phyloP scores from a whole-genome alignment of 2,888 invertebrate species.

The Drosophila falleni region DNA sequence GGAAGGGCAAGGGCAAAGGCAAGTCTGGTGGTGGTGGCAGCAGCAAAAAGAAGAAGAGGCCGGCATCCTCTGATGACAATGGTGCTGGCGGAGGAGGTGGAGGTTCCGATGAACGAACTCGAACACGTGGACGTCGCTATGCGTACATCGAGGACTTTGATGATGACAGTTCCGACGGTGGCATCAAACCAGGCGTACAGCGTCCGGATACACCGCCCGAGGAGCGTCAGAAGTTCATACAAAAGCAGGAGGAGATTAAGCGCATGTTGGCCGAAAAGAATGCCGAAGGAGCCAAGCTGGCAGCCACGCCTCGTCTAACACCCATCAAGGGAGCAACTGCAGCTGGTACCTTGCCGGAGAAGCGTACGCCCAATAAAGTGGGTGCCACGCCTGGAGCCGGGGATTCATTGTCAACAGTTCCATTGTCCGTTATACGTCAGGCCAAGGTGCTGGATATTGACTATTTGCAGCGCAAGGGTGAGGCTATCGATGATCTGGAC shows the following conservation, averaged over 20 bases:
- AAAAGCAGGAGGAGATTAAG: constrained; percentile 85
- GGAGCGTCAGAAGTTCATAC: constrained; percentile 85
- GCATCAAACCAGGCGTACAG: constrained; percentile 85
- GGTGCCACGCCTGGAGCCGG: constrained; percentile 48
- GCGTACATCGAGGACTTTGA: constrained; percentile 85
- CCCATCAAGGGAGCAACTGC: constrained; percentile 75
- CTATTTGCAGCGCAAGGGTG: constrained; percentile 84
- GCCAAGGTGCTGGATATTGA: constrained; percentile 85
- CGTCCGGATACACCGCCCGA: constrained; percentile 85
- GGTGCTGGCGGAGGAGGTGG: constrained; percentile 88
- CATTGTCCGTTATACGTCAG: constrained; percentile 84
- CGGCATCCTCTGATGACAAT: constrained; percentile 87
- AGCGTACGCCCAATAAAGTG: constrained; percentile 77
- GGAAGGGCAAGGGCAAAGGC: constrained; percentile 68
- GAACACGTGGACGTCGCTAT: constrained; percentile 84
- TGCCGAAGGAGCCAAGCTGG: constrained; percentile 84
- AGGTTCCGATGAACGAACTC: constrained; percentile 86
- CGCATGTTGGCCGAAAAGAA: constrained; percentile 85
- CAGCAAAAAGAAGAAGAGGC: constrained; percentile 74
- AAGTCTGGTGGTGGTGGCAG: constrained; percentile 27
- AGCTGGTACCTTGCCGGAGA: constrained; percentile 51
- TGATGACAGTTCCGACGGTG: constrained; percentile 85
- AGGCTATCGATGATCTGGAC: constrained; percentile 81
- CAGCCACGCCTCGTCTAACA: constrained; percentile 82
- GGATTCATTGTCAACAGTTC: constrained; percentile 84